phyloP scores from a whole-genome alignment of 2,888 invertebrate genomes.

The Glyphotaelius pellucidus region DNA sequence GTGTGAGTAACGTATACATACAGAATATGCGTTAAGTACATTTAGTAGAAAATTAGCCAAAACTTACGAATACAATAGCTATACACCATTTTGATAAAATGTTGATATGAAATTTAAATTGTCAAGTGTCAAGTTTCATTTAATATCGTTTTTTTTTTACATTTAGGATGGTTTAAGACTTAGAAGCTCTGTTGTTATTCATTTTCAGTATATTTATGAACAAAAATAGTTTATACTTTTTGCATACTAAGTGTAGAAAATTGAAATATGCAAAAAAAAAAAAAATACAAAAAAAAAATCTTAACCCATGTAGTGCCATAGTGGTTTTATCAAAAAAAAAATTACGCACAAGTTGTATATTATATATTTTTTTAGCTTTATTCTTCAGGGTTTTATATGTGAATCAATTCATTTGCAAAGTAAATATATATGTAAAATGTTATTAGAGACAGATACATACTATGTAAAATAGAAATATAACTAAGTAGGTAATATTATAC shows the following conservation, averaged over 20 bases:
- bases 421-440: not conserved
- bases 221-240: not conserved
- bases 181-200: conserved; percentile 39
- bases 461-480: not conserved
- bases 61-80: conserved; percentile 54
- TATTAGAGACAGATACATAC: not conserved
- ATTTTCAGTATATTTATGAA: not conserved
- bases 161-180: conserved; percentile 16
- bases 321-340: not conserved
- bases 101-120: conserved; percentile 65
- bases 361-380: not conserved
- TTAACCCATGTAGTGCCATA: not conserved
- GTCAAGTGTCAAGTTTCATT: conserved; percentile 54
- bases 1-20: conserved; percentile 23
- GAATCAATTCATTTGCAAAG: not conserved
- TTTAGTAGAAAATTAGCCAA: conserved; percentile 56
- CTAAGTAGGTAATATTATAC: not conserved
- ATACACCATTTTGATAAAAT: conserved; percentile 59
- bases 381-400: not conserved
- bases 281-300: not conserved
- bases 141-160: conserved; percentile 5
- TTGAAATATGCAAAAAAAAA: not conserved
- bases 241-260: not conserved
- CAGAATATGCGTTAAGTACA: conserved; percentile 21
- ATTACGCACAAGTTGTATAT: not conserved